A percentile compares a stretch with the other conserved stretches of the same genome.
phyloP scores from a whole-genome alignment of 2,113 vertebrate genomes.

The Sinocyclocheilus anshuiensis region DNA sequence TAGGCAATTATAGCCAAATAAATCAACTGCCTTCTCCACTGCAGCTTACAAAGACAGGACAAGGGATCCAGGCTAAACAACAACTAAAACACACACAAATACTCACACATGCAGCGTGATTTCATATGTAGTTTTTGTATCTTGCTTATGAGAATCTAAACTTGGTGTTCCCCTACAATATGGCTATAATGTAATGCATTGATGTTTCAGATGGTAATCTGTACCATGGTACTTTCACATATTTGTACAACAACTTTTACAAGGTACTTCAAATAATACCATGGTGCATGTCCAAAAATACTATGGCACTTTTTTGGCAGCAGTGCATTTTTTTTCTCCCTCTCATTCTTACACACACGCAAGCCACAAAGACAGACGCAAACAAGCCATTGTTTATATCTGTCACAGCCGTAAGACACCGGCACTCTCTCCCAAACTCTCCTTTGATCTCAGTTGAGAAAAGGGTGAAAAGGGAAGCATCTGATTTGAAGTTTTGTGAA shows the following conservation, averaged over 20 bases:
- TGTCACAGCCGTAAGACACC: conserved; percentile 8
- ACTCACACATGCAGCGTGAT: too few species aligned
- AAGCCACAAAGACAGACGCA: conserved; percentile 3
- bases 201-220: background rate
- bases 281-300: conserved; percentile 5
- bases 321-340: background rate
- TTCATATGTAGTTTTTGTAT: too few species aligned
- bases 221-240: background rate
- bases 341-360: background rate
- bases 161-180: too few species aligned
- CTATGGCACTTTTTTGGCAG: background rate
- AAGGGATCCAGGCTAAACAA: background rate
- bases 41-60: conserved; percentile 66
- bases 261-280: background rate
- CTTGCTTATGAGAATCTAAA: too few species aligned
- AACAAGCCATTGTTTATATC: conserved; percentile 31
- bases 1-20: conserved; percentile 77
- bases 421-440: conserved; percentile 16
- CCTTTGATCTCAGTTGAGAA: conserved; percentile 34
- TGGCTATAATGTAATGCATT: too few species aligned
- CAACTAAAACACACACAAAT: background rate
- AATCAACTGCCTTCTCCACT: conserved; percentile 68
- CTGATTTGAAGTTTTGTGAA: conserved; percentile 41
- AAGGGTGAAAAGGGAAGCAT: conserved; percentile 6
- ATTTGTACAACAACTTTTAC: background rate